These are phyloP conservation scores for Pachycephala philippinensis DNA, from an alignment of 2,113 vertebrate species.

Conservation along the genomic window DNA sequence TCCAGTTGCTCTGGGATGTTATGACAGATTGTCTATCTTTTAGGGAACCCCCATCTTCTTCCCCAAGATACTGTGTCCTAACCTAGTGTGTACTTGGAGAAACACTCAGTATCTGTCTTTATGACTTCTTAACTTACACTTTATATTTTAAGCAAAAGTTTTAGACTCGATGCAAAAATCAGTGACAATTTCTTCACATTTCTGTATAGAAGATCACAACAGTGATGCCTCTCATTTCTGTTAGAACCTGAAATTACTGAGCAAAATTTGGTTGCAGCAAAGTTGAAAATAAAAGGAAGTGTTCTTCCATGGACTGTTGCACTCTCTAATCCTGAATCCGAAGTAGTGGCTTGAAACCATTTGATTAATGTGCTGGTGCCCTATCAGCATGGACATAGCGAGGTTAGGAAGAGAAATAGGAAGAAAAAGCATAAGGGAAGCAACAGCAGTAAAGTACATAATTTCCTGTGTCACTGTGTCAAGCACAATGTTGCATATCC, in stretches of 20 bases:
- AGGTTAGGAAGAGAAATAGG: neutral
- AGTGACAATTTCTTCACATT: neutral
- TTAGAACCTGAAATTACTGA: neutral
- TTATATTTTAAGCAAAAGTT: neutral
- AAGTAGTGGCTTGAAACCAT: neutral
- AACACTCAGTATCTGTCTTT: neutral
- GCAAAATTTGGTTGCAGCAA: neutral
- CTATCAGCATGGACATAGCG: neutral
- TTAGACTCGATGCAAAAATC: neutral
- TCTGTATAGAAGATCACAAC: neutral
- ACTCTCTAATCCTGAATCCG: neutral
- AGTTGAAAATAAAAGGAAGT: neutral
- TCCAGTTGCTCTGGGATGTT: neutral
- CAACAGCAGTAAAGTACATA: neutral
- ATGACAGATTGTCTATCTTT: neutral
- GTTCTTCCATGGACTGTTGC: neutral
- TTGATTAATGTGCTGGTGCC: neutral
- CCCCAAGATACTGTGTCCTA: rapidly evolving
- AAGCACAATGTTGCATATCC: neutral
- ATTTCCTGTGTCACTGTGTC: neutral
- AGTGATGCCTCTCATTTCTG: neutral
- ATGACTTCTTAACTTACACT: neutral
- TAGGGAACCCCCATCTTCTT: neutral
- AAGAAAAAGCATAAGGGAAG: neutral
- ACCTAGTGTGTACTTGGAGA: neutral